A percentile compares a stretch with the other conserved stretches of the same genome.
phyloP scores from a whole-genome alignment of 2,888 invertebrate genomes.

The Spisula subtruncata region DNA sequence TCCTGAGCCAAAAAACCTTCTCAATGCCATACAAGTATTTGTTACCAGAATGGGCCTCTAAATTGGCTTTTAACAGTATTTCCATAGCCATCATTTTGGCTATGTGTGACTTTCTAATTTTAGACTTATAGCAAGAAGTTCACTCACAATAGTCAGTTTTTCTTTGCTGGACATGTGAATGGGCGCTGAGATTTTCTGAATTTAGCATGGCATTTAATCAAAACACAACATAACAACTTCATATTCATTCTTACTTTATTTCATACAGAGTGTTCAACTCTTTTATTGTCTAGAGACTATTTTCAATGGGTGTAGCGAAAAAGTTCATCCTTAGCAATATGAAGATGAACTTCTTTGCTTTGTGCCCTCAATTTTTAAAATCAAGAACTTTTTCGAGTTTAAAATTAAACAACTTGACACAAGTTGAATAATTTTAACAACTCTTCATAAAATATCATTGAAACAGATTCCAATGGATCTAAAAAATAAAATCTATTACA shows the following conservation, averaged over 20 bases:
- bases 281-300: not conserved
- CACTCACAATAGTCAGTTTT: too few species aligned
- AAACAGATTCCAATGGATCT: constrained; percentile 15
- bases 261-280: not conserved
- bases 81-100: too few species aligned
- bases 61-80: too few species aligned
- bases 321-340: too few species aligned
- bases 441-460: constrained; percentile 19
- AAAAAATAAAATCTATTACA: constrained; percentile 27
- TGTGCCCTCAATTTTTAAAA: not conserved
- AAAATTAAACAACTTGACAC: constrained; percentile 12
- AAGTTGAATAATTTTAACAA: constrained; percentile 6
- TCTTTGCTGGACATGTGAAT: too few species aligned
- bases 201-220: not conserved
- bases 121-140: too few species aligned
- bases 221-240: not conserved
- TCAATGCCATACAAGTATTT: too few species aligned
- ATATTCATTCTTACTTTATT: constrained; percentile 10
- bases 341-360: too few species aligned
- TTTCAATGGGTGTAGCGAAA: not conserved
- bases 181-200: too few species aligned
- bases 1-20: too few species aligned
- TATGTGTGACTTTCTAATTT: too few species aligned
- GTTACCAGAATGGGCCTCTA: too few species aligned
- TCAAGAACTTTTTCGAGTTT: not conserved